Conservation (phyloP, 2,797 vertebrate genomes). For the Austrolebias charrua region DNA sequence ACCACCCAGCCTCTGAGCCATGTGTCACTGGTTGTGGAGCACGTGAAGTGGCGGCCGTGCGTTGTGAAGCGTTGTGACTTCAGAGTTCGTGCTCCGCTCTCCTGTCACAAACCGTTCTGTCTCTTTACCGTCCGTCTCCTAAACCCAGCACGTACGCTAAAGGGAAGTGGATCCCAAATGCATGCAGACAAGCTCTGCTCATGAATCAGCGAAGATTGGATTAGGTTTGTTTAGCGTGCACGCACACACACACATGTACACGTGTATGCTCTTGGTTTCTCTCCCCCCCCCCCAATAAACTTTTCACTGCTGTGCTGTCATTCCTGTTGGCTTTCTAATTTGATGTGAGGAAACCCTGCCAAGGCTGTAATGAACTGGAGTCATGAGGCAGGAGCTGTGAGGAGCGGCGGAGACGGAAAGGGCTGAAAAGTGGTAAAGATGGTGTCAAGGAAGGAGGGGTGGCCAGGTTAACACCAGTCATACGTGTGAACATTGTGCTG, state of each 20-base stretch:
- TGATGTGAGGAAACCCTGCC: constrained; percentile 65
- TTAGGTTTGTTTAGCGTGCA: constrained; percentile 49
- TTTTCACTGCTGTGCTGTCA: constrained; percentile 54
- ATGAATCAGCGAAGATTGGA: constrained; percentile 63
- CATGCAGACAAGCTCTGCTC: constrained; percentile 56
- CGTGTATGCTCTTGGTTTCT: constrained; percentile 24
- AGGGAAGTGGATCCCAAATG: constrained; percentile 58
- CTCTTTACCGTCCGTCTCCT: constrained; percentile 41
- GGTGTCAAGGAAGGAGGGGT: constrained; percentile 18
- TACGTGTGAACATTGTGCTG: constrained; percentile 35
- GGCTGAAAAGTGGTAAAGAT: constrained; percentile 22
- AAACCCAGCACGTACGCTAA: constrained; percentile 35
- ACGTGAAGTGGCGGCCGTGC: constrained; percentile 47
- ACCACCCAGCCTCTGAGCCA: constrained; percentile 35
- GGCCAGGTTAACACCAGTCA: constrained; percentile 19
- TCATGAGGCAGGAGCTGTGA: constrained; percentile 53
- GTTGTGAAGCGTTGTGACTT: constrained; percentile 52
- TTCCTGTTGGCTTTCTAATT: constrained; percentile 71
- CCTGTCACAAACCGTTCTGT: constrained; percentile 56
- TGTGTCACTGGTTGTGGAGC: constrained; percentile 41
- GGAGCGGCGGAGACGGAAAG: constrained; percentile 11
- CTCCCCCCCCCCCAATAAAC: constrained; percentile 56
- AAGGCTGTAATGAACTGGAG: constrained; percentile 67
- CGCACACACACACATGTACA: constrained; percentile 4
- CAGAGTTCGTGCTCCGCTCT: constrained; percentile 42